These are phyloP conservation scores for Oncorhynchus masou DNA, from an alignment of 2,113 vertebrate species.

Conservation along the genomic window DNA sequence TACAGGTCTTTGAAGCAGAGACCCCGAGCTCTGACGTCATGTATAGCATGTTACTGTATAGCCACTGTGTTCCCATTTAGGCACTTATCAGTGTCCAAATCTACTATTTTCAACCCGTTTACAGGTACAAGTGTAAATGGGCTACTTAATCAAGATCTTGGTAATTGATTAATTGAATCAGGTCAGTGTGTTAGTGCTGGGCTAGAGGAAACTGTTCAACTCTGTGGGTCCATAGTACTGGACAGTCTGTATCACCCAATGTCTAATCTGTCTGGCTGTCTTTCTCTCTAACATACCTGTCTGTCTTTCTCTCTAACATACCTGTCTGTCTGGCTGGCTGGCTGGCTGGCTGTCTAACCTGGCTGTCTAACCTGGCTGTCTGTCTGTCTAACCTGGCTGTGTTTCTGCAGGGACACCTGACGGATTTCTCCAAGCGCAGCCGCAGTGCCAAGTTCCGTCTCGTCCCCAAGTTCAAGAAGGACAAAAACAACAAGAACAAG, in stretches of 20 bases:
- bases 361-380: conserved; percentile 11
- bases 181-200: too few relatives aligned
- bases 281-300: not conserved
- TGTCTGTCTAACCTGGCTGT: conserved; percentile 7
- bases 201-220: too few relatives aligned
- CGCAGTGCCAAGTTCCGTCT: conserved; percentile 92
- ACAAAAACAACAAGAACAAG: conserved; percentile 93
- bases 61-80: too few relatives aligned
- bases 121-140: too few relatives aligned
- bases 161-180: too few relatives aligned
- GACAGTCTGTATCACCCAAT: not conserved
- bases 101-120: too few relatives aligned
- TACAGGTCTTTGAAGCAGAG: too few relatives aligned
- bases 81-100: too few relatives aligned
- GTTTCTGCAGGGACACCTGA: conserved; percentile 54
- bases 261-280: not conserved
- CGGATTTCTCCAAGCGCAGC: conserved; percentile 87
- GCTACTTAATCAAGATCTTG: too few relatives aligned
- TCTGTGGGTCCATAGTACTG: not conserved
- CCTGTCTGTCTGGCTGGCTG: not conserved
- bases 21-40: too few relatives aligned
- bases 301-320: not conserved
- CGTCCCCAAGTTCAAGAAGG: conserved; percentile 97
- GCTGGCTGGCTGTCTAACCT: not conserved
- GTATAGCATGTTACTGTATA: too few relatives aligned